Base-by-base conservation (phyloP, 2,888 invertebrate species). In the Agonum fuliginosum region DNA sequence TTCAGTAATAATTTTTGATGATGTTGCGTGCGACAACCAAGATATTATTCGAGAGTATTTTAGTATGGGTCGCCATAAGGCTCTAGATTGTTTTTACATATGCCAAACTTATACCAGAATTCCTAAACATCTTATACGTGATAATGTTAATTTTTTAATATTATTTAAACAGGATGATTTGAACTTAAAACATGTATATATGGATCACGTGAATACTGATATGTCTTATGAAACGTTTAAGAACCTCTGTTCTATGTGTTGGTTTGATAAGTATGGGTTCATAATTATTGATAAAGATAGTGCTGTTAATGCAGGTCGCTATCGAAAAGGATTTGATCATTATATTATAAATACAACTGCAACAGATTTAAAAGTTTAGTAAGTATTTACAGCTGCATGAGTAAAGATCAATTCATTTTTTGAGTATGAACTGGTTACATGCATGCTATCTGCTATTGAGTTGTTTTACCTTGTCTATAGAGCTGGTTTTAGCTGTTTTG, bases 51-150 rank as follows among this genome's bases (percentile, higher is more conserved):
- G n/a, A n/a, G n/a, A n/a, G n/a, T n/a, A n/a, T n/a, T n/a, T n/a
- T n/a, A n/a, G n/a, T n/a, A n/a, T n/a, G n/a, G n/a, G n/a, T n/a
- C 79, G 84, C 20, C 84, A 84, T 80, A 81, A 80, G n/a, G 20
- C 80, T 41, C 80, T 85, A n/a, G 84, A 85, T 78, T 79, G 81
- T 65, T 84, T 84, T 69, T 85, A 83, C 78, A 79, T 85, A 19
- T 81, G 82, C 73, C 84, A 85, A 79, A 83, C 82, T 30, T 84
- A 84, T 80, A 82, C 83, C 5, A 79, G 79, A 46, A 82, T 85
- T 46, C 83, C 84, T 2, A 85, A 85, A 81, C 84, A 84, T 76
- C 74, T 83, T 5, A 80, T 85, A 22, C 79, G 83, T 27, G 84
- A 85, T 78, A 85, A 85, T 80, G 79, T 81, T 4, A 85, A 85